Conservation (phyloP, 2,113 vertebrate species). For the Mola mola region DNA sequence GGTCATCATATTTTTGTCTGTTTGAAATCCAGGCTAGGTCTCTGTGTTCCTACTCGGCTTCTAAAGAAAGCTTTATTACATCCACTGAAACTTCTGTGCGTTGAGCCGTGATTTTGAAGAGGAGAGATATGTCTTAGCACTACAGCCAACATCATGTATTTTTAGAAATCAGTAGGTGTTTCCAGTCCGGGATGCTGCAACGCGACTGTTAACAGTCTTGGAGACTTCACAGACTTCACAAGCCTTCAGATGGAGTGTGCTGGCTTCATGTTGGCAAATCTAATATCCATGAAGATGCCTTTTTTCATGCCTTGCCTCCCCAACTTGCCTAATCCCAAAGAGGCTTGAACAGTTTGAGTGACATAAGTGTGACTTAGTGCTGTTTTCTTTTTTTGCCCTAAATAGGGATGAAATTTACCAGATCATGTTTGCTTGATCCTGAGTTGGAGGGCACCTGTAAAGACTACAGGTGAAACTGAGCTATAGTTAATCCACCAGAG, state of each 20-base stretch:
- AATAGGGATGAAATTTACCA: constrained; percentile 47
- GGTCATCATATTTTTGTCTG: background rate
- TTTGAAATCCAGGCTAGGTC: constrained; percentile 2
- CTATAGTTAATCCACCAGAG: constrained; percentile 13
- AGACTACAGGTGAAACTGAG: background rate
- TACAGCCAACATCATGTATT: constrained; percentile 53
- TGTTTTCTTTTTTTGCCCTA: constrained; percentile 32
- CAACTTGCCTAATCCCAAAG: constrained; percentile 61
- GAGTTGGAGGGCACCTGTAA: constrained; percentile 10
- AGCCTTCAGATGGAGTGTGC: constrained; percentile 24
- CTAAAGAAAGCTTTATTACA: constrained; percentile 18
- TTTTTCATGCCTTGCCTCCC: constrained; percentile 45
- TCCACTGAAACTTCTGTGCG: constrained; percentile 29
- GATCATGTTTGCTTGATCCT: constrained; percentile 17
- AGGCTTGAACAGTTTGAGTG: constrained; percentile 56
- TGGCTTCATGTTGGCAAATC: constrained; percentile 53
- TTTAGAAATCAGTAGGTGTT: constrained; percentile 70
- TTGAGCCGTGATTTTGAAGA: constrained; percentile 30
- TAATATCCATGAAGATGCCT: constrained; percentile 46
- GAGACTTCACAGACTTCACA: constrained; percentile 50
- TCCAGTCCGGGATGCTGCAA: constrained; percentile 40
- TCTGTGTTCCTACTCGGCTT: constrained; percentile 3
- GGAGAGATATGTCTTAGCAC: constrained; percentile 31
- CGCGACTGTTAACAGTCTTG: constrained; percentile 56
- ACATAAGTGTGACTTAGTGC: constrained; percentile 47